Conservation (phyloP, 2,888 invertebrate genomes). For the Lithophane leautieri region DNA sequence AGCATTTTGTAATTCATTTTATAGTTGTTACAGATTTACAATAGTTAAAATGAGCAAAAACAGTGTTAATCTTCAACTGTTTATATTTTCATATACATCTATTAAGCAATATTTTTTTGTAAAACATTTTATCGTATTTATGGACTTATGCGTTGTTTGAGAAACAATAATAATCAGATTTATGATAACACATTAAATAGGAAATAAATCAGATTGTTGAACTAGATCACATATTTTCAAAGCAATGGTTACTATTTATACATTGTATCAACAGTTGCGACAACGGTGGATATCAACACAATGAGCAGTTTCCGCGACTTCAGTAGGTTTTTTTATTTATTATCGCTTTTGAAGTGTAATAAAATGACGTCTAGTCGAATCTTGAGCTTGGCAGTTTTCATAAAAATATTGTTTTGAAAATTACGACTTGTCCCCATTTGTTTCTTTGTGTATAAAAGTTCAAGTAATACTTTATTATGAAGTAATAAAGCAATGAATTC, state of each 20-base stretch:
- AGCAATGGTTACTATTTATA: constrained; percentile 49
- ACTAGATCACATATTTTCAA: constrained; percentile 58
- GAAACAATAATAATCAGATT: constrained; percentile 59
- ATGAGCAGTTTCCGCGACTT: constrained; percentile 49
- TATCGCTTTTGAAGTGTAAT: constrained; percentile 65
- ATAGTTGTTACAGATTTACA: constrained; percentile 61
- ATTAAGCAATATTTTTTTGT: constrained; percentile 64
- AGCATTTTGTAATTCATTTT: constrained; percentile 70
- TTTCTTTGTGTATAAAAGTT: constrained; percentile 80
- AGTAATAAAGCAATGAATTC: constrained; percentile 77
- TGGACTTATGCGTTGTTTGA: constrained; percentile 61
- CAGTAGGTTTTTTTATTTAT: constrained; percentile 64
- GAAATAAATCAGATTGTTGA: constrained; percentile 64
- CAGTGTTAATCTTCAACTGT: constrained; percentile 69
- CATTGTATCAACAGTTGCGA: constrained; percentile 45
- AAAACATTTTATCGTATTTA: constrained; percentile 65
- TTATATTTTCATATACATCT: constrained; percentile 67
- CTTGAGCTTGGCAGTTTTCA: constrained; percentile 72
- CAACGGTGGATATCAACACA: constrained; percentile 55
- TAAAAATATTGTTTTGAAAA: constrained; percentile 62
- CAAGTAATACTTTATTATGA: constrained; percentile 77
- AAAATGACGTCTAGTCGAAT: constrained; percentile 58
- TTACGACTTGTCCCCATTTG: constrained; percentile 77
- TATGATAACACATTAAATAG: constrained; percentile 55
- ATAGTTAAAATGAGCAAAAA: constrained; percentile 58